Evolutionary conservation across 2,113 vertebrate species (phyloP), one percentile per base, ranked within the genome.

Genomic region (Dinomys branickii): DNA sequence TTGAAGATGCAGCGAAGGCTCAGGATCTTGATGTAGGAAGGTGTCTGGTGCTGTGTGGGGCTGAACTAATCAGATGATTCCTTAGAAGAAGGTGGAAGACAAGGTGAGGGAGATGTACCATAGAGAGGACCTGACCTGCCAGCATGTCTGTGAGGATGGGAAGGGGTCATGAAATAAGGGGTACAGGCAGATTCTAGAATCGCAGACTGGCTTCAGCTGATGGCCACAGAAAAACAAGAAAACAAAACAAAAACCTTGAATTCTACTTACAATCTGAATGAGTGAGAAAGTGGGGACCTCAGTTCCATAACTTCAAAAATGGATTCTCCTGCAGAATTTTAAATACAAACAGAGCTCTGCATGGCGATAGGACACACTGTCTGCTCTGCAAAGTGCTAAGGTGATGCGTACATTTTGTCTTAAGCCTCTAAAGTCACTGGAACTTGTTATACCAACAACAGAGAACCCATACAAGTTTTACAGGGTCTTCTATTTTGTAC

Each of bases 61-160:
- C 54, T 22, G 61, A 7, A 44, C 61, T 19, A 47, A 58, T 78
- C 50, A 38, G 2, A 78, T 1, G 44, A 47, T 7, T 56, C 28
- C 19, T 87, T 47, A 0, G 56, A 58, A 67, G 41, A 65, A 71
- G 65, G 41, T 47, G 24, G 50, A 61, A 26, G 30, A 30, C 4
- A 35, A 7, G 0, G 0, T 65, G n/a, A 65, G 8, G 20, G 1
- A 7, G 44, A 81, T 3, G 4, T 28, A 30, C 5, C 16, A 1
- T 65, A 12, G 52, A 69, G 16, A 61, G 44, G 16, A 30, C 2
- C 58, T n/a, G 30, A 20, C 35, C 1, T 19, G 11, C 47, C 5
- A 0, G 20, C 58, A 14, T 61, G 3, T 13, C 9, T 91, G 38
- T 71, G 47, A 93, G 44, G 69, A 54, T 22, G 4, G 22, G 87